Evolutionary conservation across 2,113 vertebrate species (phyloP).

Genomic region (Apteryx owenii): DNA sequence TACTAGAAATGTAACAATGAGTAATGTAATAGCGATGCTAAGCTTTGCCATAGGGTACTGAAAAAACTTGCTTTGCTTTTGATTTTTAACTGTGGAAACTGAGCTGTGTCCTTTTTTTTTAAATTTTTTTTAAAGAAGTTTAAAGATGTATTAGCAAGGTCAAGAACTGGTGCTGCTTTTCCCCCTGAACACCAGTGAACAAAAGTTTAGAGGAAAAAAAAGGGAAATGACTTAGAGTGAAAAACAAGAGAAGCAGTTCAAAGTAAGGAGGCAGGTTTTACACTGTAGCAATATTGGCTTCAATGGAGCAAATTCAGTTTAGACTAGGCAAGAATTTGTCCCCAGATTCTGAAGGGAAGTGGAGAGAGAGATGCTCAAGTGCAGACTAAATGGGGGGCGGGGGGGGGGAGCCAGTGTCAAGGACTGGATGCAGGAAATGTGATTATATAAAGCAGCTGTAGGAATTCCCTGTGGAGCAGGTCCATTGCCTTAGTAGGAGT

Average conservation of each 20-base stretch:
- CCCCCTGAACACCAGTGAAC: not conserved
- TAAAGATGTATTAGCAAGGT: not conserved
- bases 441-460: not conserved
- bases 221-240: not conserved
- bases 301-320: not conserved
- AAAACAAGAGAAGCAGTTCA: not conserved
- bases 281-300: not conserved
- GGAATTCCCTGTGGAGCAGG: not conserved
- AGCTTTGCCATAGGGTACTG: not conserved
- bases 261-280: not conserved
- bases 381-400: too few species aligned
- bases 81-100: not conserved
- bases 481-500: not conserved
- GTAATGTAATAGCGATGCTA: not conserved
- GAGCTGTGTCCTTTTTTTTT: not conserved
- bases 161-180: not conserved
- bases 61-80: not conserved
- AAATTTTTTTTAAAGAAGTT: not conserved
- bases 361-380: not conserved
- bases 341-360: accelerated
- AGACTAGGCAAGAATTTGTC: not conserved
- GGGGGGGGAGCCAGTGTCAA: accelerated
- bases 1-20: not conserved
- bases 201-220: not conserved
- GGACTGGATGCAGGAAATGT: not conserved